These are phyloP conservation scores for Drosophila antonietae DNA, from an alignment of 2,888 invertebrate genomes.

Conservation along the genomic window DNA sequence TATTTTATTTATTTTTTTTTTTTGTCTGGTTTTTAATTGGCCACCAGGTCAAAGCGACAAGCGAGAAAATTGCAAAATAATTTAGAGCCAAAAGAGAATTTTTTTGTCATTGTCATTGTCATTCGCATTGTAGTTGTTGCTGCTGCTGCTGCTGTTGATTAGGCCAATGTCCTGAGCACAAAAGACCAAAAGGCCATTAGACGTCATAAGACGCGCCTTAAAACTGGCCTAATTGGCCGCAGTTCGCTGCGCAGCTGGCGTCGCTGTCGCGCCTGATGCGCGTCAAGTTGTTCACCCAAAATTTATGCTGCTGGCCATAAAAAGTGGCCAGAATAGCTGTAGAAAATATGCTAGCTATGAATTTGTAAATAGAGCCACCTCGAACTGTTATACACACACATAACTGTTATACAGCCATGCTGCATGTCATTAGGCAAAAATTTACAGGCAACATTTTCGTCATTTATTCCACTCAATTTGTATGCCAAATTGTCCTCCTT, in stretches of 20 bases:
- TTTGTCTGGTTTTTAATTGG: conserved; percentile 62
- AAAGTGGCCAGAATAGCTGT: conserved; percentile 25
- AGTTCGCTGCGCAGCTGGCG: neutral
- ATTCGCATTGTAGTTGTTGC: conserved; percentile 3
- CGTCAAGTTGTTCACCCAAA: conserved; percentile 40
- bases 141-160: conserved; percentile 50
- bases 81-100: conserved; percentile 31
- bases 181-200: conserved; percentile 49
- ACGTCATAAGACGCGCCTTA: conserved; percentile 50
- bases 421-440: conserved; percentile 7
- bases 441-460: conserved; percentile 2
- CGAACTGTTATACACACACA: conserved; percentile 9
- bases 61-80: conserved; percentile 61
- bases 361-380: conserved; percentile 36
- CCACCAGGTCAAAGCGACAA: conserved; percentile 51
- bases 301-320: conserved; percentile 39
- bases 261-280: neutral
- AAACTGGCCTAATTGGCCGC: conserved; percentile 59
- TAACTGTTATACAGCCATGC: conserved; percentile 25
- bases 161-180: conserved; percentile 56
- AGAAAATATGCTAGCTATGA: conserved; percentile 47
- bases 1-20: neutral
- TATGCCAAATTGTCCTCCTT: neutral
- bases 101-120: conserved; percentile 9
- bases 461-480: conserved; percentile 4